A percentile compares a stretch with the other conserved stretches of the same genome.
Evolutionary conservation across 2,888 invertebrate genomes (phyloP).

Genomic region (Rutpela maculata): DNA sequence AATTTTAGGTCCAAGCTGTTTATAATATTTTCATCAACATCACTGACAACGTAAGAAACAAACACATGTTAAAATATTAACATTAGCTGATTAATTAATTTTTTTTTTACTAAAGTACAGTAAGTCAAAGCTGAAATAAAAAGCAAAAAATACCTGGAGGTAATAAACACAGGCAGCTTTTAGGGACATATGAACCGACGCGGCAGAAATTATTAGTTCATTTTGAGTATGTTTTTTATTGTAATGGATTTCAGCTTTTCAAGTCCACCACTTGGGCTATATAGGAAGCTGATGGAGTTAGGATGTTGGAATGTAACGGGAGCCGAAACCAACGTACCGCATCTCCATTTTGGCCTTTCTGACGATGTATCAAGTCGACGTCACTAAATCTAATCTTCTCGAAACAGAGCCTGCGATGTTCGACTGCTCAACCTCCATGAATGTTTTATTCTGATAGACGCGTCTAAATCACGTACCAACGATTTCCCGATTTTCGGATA

Average conservation of each 20-base stretch:
- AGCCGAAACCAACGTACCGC: slow-evolving; percentile 42
- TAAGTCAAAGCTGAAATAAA: background rate
- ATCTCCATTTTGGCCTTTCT: slow-evolving; percentile 44
- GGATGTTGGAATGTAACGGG: slow-evolving; percentile 37
- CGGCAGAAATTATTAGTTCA: background rate
- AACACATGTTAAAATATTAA: too few species aligned
- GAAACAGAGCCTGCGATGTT: slow-evolving; percentile 52
- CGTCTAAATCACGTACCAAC: slow-evolving; percentile 57
- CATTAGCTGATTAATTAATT: background rate
- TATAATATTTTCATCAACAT: too few species aligned
- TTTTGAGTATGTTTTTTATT: slow-evolving; percentile 4
- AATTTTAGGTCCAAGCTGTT: too few species aligned
- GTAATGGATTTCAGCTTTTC: background rate
- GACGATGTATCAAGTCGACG: slow-evolving; percentile 56
- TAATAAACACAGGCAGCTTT: background rate
- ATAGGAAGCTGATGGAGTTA: slow-evolving; percentile 23
- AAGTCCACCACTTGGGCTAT: background rate
- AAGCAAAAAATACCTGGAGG: background rate
- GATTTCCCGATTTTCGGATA: slow-evolving; percentile 53
- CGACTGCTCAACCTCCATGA: slow-evolving; percentile 56
- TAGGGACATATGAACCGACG: background rate
- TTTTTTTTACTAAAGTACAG: background rate
- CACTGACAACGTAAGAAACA: too few species aligned
- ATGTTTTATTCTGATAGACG: slow-evolving; percentile 59
- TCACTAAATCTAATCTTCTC: slow-evolving; percentile 57